Percentiles rank a stretch among this genome's conserved stretches.
Evolutionary conservation across 2,888 invertebrate species (phyloP).

Genomic region (Oscheius myriophilus): DNA sequence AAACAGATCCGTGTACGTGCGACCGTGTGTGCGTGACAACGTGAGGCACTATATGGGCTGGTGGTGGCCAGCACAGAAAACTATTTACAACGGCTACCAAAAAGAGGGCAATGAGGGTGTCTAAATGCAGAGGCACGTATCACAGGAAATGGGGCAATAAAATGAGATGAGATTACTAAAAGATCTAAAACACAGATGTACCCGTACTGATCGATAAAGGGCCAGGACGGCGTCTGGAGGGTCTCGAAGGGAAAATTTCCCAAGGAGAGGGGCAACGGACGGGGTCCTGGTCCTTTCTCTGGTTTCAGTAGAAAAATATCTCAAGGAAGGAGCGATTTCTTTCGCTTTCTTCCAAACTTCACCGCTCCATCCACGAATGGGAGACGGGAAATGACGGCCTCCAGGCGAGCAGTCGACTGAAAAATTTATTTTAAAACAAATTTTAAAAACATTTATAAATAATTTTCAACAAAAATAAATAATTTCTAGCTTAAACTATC

Average conservation of each 20-base stretch:
- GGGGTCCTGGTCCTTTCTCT: too few species aligned
- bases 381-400: slow-evolving; percentile 10
- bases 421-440: slow-evolving; percentile 4
- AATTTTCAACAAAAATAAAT: too few species aligned
- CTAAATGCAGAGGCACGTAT: slow-evolving; percentile 2
- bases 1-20: too few species aligned
- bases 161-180: slow-evolving; percentile 14
- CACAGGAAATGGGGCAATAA: slow-evolving; percentile 12
- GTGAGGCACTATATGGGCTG: slow-evolving; percentile 18
- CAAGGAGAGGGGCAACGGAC: too few species aligned
- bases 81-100: slow-evolving; percentile 5
- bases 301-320: too few species aligned
- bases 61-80: slow-evolving; percentile 17
- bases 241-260: background rate
- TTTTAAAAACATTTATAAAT: too few species aligned
- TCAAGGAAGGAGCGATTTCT: too few species aligned
- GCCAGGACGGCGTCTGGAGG: background rate
- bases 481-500: too few species aligned
- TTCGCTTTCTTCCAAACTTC: too few species aligned
- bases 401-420: background rate
- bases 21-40: background rate
- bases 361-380: background rate
- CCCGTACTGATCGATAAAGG: slow-evolving; percentile 4
- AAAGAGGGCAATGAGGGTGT: background rate
- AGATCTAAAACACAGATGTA: slow-evolving; percentile 10